These are phyloP conservation scores for Lepidocyrtoides sp. DNA, from an alignment of 2,888 invertebrate genomes.

Conservation along the genomic window DNA sequence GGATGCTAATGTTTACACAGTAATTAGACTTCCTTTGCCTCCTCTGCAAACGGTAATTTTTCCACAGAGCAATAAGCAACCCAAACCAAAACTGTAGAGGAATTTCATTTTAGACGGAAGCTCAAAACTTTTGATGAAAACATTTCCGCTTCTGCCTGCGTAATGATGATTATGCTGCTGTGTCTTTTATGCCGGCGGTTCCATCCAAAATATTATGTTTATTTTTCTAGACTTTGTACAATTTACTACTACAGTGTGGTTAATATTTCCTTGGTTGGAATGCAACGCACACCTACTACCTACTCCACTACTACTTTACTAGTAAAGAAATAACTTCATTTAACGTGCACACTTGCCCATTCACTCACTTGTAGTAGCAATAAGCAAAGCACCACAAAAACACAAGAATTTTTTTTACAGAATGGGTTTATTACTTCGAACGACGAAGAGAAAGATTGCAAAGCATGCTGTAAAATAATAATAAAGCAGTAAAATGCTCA, in stretches of 20 bases:
- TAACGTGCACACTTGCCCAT: neutral
- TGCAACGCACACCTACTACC: neutral
- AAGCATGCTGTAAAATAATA: conserved; percentile 49
- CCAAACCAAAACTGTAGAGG: neutral
- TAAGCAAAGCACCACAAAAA: neutral
- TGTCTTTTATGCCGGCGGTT: neutral
- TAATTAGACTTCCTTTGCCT: conserved; percentile 58
- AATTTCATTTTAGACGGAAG: neutral
- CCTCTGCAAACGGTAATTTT: too few species aligned
- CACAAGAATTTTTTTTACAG: neutral
- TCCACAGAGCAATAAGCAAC: too few species aligned
- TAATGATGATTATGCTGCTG: neutral
- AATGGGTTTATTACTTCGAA: neutral
- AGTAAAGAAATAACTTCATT: neutral
- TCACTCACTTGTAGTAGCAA: neutral
- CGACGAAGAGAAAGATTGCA: conserved; percentile 36
- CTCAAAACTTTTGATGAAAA: neutral
- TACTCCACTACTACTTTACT: neutral
- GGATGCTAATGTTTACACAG: conserved; percentile 69
- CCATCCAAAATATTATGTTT: neutral
- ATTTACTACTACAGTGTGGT: conserved; percentile 5
- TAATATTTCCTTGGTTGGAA: neutral
- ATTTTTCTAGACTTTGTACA: neutral
- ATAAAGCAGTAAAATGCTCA: conserved; percentile 31
- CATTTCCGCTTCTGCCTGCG: conserved; percentile 13